Evolutionary conservation across 2,797 vertebrate species (phyloP), one percentile per base, ranked within the genome.

Genomic region (Eupleurogrammus muticus): DNA sequence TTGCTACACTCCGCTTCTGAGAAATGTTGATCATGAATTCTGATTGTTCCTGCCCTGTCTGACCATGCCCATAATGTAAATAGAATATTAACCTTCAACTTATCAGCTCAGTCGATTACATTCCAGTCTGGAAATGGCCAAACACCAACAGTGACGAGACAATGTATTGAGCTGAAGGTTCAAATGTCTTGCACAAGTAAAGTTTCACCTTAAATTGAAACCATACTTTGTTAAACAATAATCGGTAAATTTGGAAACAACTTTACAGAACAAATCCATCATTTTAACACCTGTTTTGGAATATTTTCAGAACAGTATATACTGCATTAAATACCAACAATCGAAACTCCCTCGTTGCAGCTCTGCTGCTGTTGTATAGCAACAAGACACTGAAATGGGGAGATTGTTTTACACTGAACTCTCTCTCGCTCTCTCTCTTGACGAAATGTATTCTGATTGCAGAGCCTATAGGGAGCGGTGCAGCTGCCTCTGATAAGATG

Each of bases 391-490:
- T 38, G 21, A 32, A 64, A 67, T 42, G 63, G 46, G 35, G 42
- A 35, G n/a, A 1, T 42, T 56, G 51, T 74, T 16, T 38, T 4
- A 36, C 11, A 17, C 38, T 32, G 48, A 28, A 47, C 32, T 61
- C 16, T 71, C 52, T 50, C 20, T 65, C 19, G 81, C 7, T 68
- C 32, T 60, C 36, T 57, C 23, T 52, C 49, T 54, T 53, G 64
- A 65, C 87, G 82, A 89, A 85, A 86, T 84, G 66, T 75, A 73
- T 77, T 77, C 75, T 89, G 87, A 92, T 89, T 89, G 83, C 83
- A 78, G 60, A 59, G 64, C 66, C 64, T 77, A 79, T 78, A 70
- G 61, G 77, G 70, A 79, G 65, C 35, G 11, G 73, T 79, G 75
- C 87, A 88, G 87, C 87, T 89, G 89, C 73, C 65, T 75, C 67